These are phyloP conservation scores for Drosophila fungiperda DNA, from an alignment of 2,888 invertebrate species.

Conservation along the genomic window DNA sequence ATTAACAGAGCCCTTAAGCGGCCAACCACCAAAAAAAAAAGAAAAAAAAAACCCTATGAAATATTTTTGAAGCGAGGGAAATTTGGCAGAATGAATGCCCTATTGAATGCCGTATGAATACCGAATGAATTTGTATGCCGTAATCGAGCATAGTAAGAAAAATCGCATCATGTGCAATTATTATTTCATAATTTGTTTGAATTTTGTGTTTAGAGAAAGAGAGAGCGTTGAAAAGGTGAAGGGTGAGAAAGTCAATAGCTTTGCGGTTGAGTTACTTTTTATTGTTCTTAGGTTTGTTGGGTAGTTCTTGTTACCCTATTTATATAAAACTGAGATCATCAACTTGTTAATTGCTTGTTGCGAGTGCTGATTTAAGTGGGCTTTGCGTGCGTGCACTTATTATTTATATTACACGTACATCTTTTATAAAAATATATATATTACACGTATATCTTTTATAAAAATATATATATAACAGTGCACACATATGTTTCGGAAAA, in stretches of 20 bases:
- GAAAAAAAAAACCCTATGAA: constrained; percentile 11
- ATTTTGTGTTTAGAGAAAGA: constrained; percentile 24
- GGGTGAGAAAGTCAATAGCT: constrained; percentile 82
- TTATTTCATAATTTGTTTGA: constrained; percentile 80
- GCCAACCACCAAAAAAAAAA: constrained; percentile 55
- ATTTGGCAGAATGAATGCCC: constrained; percentile 55
- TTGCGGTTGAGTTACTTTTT: constrained; percentile 45
- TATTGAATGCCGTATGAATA: constrained; percentile 39
- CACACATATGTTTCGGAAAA: no score
- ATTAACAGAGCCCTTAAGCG: constrained; percentile 56
- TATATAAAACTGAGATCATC: constrained; percentile 13
- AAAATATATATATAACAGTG: background rate
- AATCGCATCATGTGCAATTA: constrained; percentile 79
- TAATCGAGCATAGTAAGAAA: constrained; percentile 52
- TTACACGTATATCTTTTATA: background rate
- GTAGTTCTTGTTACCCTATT: background rate
- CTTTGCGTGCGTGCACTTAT: background rate
- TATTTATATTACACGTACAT: background rate
- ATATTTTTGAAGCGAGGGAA: constrained; percentile 38
- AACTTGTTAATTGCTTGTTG: constrained; percentile 25
- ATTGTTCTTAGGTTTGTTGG: background rate
- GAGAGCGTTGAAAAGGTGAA: constrained; percentile 24
- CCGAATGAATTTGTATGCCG: constrained; percentile 25
- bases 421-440: background rate
- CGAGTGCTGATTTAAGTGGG: background rate